Conservation (phyloP, 2,113 vertebrate species). For the Eptesicus fuscus region DNA sequence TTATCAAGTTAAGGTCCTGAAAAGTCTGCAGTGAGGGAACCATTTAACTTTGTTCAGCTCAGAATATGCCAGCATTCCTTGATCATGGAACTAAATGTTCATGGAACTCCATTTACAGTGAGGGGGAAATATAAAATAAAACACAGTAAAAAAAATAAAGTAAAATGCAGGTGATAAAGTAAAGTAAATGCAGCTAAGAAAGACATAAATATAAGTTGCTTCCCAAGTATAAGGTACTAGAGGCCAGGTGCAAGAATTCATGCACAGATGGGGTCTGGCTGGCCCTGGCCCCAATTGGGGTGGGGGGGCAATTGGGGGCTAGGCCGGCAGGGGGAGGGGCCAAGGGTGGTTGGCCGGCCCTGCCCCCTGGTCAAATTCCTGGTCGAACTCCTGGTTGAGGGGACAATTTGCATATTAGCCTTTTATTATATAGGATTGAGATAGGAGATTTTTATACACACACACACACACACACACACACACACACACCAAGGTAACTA, state of each 20-base stretch:
- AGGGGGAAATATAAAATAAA: not conserved
- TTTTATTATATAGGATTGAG: too few species aligned
- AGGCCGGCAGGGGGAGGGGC: too few species aligned
- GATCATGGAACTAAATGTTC: not conserved
- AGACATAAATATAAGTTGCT: not conserved
- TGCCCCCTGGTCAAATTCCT: too few species aligned
- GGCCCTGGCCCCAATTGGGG: too few species aligned
- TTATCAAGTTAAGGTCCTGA: not conserved
- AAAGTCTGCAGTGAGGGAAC: not conserved
- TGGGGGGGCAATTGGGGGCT: too few species aligned
- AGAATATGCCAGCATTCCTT: not conserved
- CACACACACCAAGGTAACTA: not conserved
- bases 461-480: not conserved
- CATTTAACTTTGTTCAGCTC: not conserved
- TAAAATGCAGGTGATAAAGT: not conserved
- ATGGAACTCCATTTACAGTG: not conserved
- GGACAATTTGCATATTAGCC: too few species aligned
- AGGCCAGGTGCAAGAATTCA: too few species aligned
- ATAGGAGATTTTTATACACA: not conserved
- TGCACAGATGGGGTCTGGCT: too few species aligned
- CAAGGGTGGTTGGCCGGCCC: too few species aligned
- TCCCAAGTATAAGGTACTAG: not conserved
- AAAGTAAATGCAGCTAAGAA: not conserved
- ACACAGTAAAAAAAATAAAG: not conserved
- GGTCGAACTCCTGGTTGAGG: too few species aligned